A percentile compares a stretch with the other conserved stretches of the same genome.
These are phyloP conservation scores for Cephus runcator DNA, from an alignment of 2,888 invertebrate genomes.

Conservation along the genomic window DNA sequence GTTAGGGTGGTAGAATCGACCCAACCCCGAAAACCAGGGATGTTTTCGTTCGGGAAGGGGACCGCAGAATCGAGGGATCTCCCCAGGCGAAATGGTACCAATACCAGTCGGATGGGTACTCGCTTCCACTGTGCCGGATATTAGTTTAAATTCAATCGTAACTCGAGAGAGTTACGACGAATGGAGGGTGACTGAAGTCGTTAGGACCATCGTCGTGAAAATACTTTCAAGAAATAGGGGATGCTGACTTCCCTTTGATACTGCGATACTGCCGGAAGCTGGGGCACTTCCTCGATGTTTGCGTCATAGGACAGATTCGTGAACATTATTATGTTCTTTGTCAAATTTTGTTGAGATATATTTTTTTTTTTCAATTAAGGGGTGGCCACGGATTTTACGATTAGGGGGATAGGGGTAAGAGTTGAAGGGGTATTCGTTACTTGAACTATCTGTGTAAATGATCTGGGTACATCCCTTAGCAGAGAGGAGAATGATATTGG, in stretches of 20 bases:
- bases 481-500: background rate
- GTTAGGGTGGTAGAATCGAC: slow-evolving; percentile 1
- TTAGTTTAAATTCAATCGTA: slow-evolving; percentile 4
- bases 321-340: background rate
- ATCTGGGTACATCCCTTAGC: background rate
- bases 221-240: background rate
- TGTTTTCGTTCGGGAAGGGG: slow-evolving; percentile 1
- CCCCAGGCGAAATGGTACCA: background rate
- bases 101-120: background rate
- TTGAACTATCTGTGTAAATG: background rate
- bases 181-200: slow-evolving; percentile 1
- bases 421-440: background rate
- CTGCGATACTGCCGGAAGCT: background rate
- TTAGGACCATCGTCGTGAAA: background rate
- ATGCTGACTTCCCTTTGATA: background rate
- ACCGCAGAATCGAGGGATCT: background rate
- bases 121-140: slow-evolving; percentile 1
- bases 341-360: background rate
- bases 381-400: background rate
- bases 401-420: background rate
- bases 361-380: background rate
- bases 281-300: background rate
- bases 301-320: background rate
- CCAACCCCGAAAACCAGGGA: background rate
- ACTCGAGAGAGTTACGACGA: background rate